Evolutionary conservation across 2,888 invertebrate species (phyloP), one percentile per base, ranked within the genome.

Genomic region (Theretra japonica): DNA sequence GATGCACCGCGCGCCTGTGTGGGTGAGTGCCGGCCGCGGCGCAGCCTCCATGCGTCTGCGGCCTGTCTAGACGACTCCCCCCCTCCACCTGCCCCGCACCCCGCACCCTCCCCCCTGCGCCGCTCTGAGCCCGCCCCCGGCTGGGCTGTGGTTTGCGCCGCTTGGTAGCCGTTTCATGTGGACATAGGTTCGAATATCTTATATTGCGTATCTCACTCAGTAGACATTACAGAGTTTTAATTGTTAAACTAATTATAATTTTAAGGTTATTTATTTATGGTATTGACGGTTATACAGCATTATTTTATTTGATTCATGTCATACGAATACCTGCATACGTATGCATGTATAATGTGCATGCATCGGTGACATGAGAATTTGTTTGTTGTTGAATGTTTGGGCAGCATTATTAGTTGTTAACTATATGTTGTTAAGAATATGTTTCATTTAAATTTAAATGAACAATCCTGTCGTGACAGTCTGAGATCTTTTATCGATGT

Each of bases 31-130:
- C 80, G 81, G 76, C 74, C 81, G 86, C 90, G 82, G 90, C 91
- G 91, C 94, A 93, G 93, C 93, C 93, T 93, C 93, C 92, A 86
- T 87, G 86, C 90, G 94, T 94, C 94, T 94, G 93, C 92, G 91
- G 92, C 90, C 93, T 90, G 94, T 94, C 94, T 94, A 94, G 94
- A 94, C 94, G 82, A 76, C 86, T 87, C 84, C 84, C 84, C 84
- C 81, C 82, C 85, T 80, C 80, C 76, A 81, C 75, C 78, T 41
- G 41, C 65, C 76, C 75, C 78, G 76, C 69, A 76, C 70, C 82
- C 72, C 77, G 72, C 75, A 73, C 73, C 77, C 69, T 72, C 78
- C 74, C 77, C 72, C 77, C 3, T 41, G 41, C 41, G 73, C 74
- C 77, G 73, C 73, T 77, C 78, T 74, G 70, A 19, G 8, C 72